Conservation (phyloP, 2,888 invertebrate genomes). For the Drosophila fungiperda region DNA sequence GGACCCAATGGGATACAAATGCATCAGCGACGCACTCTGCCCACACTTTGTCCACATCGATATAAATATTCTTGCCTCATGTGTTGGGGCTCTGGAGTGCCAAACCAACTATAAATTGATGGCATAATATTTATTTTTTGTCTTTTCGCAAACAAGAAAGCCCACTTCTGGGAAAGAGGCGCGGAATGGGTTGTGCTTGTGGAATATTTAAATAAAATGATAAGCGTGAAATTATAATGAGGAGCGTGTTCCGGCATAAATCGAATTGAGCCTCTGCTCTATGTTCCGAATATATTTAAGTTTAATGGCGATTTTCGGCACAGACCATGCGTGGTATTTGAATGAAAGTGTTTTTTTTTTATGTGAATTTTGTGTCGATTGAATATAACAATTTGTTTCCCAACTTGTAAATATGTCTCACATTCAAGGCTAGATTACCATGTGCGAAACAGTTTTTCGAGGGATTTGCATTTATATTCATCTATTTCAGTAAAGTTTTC, state of each 20-base stretch:
- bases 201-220: slow-evolving; percentile 78
- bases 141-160: slow-evolving; percentile 72
- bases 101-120: slow-evolving; percentile 72
- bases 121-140: slow-evolving; percentile 53
- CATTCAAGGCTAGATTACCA: slow-evolving; percentile 35
- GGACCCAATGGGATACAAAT: slow-evolving; percentile 81
- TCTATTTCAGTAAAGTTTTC: slow-evolving; percentile 7
- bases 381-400: slow-evolving; percentile 40
- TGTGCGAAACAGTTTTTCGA: slow-evolving; percentile 37
- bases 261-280: slow-evolving; percentile 39
- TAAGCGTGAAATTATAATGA: slow-evolving; percentile 80
- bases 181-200: neutral
- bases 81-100: slow-evolving; percentile 1
- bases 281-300: slow-evolving; percentile 40
- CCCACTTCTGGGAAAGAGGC: slow-evolving; percentile 60
- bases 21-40: slow-evolving; percentile 61
- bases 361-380: too few relatives aligned
- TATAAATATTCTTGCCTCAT: slow-evolving; percentile 44
- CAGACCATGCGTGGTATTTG: slow-evolving; percentile 49
- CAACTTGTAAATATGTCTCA: slow-evolving; percentile 41
- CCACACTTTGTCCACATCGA: slow-evolving; percentile 35
- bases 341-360: slow-evolving; percentile 28
- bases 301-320: slow-evolving; percentile 41
- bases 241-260: slow-evolving; percentile 78
- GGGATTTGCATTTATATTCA: slow-evolving; percentile 17